A percentile compares a stretch with the other conserved stretches of the same genome.
phyloP scores from a whole-genome alignment of 2,113 vertebrate genomes.

The Lycaon pictus region DNA sequence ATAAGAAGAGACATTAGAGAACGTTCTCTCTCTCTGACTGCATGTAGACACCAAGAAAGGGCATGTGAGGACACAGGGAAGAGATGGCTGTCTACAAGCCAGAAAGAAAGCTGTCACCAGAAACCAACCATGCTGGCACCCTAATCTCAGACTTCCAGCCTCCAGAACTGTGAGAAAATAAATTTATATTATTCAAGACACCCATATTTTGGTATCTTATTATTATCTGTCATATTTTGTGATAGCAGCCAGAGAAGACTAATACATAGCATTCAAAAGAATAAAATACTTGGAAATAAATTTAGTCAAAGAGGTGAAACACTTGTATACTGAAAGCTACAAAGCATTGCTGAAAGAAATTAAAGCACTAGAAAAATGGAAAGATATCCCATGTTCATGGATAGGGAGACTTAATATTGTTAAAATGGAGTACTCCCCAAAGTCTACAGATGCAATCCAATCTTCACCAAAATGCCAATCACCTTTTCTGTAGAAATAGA shows the following conservation, averaged over 20 bases:
- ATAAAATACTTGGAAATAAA: not conserved
- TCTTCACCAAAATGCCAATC: not conserved
- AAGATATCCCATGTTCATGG: not conserved
- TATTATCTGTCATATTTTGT: not conserved
- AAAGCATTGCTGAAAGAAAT: not conserved
- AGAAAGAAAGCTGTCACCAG: not conserved
- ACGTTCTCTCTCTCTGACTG: not conserved
- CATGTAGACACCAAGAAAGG: not conserved
- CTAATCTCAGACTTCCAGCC: not conserved
- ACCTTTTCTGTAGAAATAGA: not conserved
- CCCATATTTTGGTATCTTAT: not conserved
- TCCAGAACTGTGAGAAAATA: not conserved
- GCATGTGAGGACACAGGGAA: not conserved
- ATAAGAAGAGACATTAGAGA: slow-evolving; percentile 7
- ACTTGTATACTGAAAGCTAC: not conserved
- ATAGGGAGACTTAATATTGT: not conserved
- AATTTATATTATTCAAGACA: not conserved
- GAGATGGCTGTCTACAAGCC: not conserved
- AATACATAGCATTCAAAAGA: not conserved
- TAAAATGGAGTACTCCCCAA: not conserved
- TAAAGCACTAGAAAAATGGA: not conserved
- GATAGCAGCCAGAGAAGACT: not conserved
- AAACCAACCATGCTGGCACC: not conserved
- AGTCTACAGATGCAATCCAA: not conserved
- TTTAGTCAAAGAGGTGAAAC: not conserved